phyloP scores from a whole-genome alignment of 2,797 vertebrate species.

The Darevskia mixta region DNA sequence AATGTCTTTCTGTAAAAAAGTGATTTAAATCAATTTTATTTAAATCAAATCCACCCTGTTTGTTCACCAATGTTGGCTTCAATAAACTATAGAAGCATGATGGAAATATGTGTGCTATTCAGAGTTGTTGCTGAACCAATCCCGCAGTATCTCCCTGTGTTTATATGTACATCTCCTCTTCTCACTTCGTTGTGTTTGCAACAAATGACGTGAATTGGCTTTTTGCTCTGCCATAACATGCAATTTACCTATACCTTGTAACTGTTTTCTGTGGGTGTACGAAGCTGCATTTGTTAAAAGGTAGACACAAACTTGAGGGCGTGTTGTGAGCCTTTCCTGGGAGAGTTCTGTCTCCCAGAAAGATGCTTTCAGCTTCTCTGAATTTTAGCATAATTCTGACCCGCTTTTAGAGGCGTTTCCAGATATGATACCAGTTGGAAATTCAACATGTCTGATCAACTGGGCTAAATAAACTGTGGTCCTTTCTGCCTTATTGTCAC shows the following conservation, averaged over 20 bases:
- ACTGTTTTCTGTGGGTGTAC: rapidly evolving
- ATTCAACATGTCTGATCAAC: neutral
- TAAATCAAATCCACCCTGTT: no score
- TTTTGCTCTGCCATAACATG: rapidly evolving
- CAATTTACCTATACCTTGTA: neutral
- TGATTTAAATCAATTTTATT: no score
- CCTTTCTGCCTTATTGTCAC: neutral
- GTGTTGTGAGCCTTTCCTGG: neutral
- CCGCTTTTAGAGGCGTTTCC: neutral
- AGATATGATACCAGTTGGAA: neutral
- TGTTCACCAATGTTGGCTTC: neutral
- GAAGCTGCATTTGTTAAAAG: neutral
- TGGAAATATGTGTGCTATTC: neutral
- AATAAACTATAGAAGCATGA: neutral
- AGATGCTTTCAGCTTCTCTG: neutral
- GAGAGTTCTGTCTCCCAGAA: neutral
- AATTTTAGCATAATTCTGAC: neutral
- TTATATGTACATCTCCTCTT: neutral
- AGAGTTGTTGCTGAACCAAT: neutral
- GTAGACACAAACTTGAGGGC: neutral
- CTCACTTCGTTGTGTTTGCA: neutral
- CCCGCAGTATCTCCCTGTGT: neutral
- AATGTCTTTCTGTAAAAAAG: no score
- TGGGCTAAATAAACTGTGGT: neutral
- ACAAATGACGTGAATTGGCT: neutral